Conservation (phyloP, 2,888 invertebrate genomes). For the Leuctra nigra region DNA sequence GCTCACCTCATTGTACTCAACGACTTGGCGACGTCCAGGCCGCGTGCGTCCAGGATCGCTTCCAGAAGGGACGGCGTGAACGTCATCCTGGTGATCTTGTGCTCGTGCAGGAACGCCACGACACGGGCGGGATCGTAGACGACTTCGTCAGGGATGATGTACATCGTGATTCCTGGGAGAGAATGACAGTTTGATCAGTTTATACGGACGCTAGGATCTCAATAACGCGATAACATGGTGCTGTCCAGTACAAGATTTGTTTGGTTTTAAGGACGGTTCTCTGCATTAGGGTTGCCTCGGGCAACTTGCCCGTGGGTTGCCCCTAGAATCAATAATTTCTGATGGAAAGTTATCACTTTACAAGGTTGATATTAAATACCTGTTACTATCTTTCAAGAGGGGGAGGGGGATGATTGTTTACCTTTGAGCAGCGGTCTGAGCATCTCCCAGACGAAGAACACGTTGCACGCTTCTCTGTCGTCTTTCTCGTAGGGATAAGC, state of each 20-base stretch:
- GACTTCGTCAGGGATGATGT: constrained; percentile 33
- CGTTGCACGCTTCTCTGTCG: constrained; percentile 34
- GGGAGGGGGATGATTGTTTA: no score
- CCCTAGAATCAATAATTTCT: no score
- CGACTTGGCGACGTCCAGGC: constrained; percentile 25
- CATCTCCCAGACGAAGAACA: constrained; percentile 35
- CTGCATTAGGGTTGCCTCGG: background rate
- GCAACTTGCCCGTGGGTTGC: no score
- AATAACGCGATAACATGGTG: no score
- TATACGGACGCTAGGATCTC: no score
- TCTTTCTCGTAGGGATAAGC: constrained; percentile 32
- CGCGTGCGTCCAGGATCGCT: constrained; percentile 31
- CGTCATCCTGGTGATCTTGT: constrained; percentile 32
- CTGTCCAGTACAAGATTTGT: no score
- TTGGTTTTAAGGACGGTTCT: no score
- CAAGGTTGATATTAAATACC: no score
- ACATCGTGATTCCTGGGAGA: constrained; percentile 31
- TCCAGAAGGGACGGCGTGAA: constrained; percentile 33
- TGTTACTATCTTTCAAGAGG: no score
- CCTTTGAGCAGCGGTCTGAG: constrained; percentile 33
- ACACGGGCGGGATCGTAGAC: constrained; percentile 33
- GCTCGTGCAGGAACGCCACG: constrained; percentile 27
- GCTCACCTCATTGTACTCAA: constrained; percentile 28
- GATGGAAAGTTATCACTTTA: no score
- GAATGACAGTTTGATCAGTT: no score